These are phyloP conservation scores for Trichopoda pennipes DNA, from an alignment of 2,888 invertebrate genomes.

Conservation along the genomic window DNA sequence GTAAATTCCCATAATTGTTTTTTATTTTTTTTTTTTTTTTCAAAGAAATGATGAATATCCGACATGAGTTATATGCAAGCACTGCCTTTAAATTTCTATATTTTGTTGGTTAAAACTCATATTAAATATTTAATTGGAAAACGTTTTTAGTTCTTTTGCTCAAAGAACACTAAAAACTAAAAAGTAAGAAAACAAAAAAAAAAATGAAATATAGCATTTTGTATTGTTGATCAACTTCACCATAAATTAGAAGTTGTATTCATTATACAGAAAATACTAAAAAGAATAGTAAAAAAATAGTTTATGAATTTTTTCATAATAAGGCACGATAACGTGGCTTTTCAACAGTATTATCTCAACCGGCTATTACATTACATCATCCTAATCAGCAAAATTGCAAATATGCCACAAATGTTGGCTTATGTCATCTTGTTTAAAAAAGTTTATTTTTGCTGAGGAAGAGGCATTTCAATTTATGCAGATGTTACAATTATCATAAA, in stretches of 20 bases:
- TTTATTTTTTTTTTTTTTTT: not conserved
- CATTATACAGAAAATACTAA: slow-evolving; percentile 17
- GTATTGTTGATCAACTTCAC: not conserved
- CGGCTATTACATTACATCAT: slow-evolving; percentile 22
- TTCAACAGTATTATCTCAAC: slow-evolving; percentile 14
- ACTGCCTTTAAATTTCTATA: not conserved
- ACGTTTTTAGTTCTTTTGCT: slow-evolving; percentile 17
- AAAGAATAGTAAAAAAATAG: slow-evolving; percentile 29
- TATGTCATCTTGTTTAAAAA: slow-evolving; percentile 44
- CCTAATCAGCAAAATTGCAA: slow-evolving; percentile 39
- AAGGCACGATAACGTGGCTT: slow-evolving; percentile 60
- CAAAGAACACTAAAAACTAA: no score
- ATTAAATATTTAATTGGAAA: slow-evolving; percentile 38
- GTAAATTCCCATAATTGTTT: not conserved
- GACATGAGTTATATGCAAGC: slow-evolving; percentile 55
- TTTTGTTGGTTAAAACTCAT: no score
- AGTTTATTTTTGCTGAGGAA: slow-evolving; percentile 33
- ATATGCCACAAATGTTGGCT: slow-evolving; percentile 24
- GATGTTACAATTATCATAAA: no score
- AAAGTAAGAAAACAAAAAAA: no score
- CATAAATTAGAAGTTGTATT: slow-evolving; percentile 44
- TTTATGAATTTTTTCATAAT: slow-evolving; percentile 51
- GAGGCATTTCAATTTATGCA: slow-evolving; percentile 9
- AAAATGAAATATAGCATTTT: not conserved
- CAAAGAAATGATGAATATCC: slow-evolving; percentile 35